phyloP scores from a whole-genome alignment of 2,797 vertebrate species.

The Erithacus rubecula region DNA sequence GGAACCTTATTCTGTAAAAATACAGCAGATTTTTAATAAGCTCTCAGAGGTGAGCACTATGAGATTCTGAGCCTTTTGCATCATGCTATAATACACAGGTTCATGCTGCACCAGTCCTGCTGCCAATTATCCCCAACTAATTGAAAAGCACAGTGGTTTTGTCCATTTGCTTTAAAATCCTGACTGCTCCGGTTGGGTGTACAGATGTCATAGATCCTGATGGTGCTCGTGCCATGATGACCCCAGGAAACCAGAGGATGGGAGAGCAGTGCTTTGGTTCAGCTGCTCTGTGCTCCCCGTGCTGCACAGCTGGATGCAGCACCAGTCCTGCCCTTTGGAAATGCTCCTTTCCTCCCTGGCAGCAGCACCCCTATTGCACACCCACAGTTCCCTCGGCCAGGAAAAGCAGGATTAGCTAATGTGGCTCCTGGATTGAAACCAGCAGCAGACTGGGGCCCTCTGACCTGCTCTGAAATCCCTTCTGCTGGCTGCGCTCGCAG shows the following conservation, averaged over 20 bases:
- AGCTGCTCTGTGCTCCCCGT: neutral
- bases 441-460: neutral
- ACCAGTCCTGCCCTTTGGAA: neutral
- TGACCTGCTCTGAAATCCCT: neutral
- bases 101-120: neutral
- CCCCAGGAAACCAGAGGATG: neutral
- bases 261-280: neutral
- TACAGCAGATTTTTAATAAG: neutral
- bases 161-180: neutral
- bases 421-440: neutral
- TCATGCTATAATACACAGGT: neutral
- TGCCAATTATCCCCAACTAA: neutral
- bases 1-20: neutral
- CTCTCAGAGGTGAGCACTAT: neutral
- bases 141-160: rapidly evolving
- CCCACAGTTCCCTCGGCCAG: neutral
- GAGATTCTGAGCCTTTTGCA: neutral
- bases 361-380: neutral
- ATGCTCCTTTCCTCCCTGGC: neutral
- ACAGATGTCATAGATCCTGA: neutral
- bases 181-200: neutral
- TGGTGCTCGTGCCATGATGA: too few species aligned
- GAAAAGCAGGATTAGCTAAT: neutral
- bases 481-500: neutral
- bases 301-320: neutral